Conservation (phyloP, 2,113 vertebrate genomes). For the Scomber japonicus region DNA sequence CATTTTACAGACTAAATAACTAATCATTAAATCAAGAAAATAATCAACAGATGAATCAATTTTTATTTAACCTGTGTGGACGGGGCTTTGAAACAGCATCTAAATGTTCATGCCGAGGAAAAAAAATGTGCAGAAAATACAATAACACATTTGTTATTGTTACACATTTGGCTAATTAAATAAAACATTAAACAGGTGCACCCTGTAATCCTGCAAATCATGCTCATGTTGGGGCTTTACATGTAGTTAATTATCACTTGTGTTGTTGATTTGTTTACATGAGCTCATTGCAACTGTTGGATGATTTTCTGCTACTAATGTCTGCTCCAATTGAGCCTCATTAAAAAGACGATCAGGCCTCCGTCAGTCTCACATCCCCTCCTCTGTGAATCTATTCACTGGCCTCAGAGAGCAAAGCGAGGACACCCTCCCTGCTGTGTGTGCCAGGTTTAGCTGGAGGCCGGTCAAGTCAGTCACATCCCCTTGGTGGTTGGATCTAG, state of each 20-base stretch:
- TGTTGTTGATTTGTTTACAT: slow-evolving; percentile 4
- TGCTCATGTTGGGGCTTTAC: too few species aligned
- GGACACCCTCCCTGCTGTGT: slow-evolving; percentile 75
- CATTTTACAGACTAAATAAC: too few species aligned
- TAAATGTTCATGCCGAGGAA: too few species aligned
- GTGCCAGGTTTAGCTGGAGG: slow-evolving; percentile 78
- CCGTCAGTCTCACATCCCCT: slow-evolving; percentile 52
- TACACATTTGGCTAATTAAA: too few species aligned
- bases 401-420: slow-evolving; percentile 43
- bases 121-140: too few species aligned
- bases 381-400: slow-evolving; percentile 54
- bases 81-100: too few species aligned
- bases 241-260: not conserved
- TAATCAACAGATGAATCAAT: too few species aligned
- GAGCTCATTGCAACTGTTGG: slow-evolving; percentile 12
- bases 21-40: too few species aligned
- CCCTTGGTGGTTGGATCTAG: slow-evolving; percentile 35
- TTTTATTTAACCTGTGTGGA: too few species aligned
- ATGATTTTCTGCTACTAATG: slow-evolving; percentile 33
- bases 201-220: too few species aligned
- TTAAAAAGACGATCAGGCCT: slow-evolving; percentile 45
- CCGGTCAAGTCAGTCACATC: slow-evolving; percentile 58
- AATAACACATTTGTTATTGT: too few species aligned
- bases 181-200: too few species aligned
- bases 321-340: slow-evolving; percentile 42